These are phyloP conservation scores for Saiga tatarica DNA, from an alignment of 2,113 vertebrate species.

Conservation along the genomic window DNA sequence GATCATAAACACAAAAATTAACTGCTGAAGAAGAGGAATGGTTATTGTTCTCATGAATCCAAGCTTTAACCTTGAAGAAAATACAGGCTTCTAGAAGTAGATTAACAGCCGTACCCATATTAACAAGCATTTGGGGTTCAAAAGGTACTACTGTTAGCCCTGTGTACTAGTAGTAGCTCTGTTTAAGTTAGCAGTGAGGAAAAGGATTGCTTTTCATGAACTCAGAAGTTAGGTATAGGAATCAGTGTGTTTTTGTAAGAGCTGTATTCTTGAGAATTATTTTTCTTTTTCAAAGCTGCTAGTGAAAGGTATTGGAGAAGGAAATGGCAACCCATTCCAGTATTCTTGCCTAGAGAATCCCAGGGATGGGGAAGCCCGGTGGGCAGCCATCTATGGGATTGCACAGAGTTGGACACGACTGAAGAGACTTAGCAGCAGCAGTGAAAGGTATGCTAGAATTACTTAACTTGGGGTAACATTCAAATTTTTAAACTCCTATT, in stretches of 20 bases:
- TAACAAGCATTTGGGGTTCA: neutral
- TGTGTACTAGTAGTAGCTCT: neutral
- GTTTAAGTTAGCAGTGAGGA: neutral
- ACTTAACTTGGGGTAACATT: neutral
- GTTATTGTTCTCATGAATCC: neutral
- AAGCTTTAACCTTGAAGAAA: neutral
- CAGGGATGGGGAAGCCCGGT: too few relatives aligned
- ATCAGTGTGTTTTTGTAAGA: neutral
- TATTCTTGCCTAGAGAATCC: too few relatives aligned
- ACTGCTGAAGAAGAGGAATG: neutral
- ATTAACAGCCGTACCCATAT: neutral
- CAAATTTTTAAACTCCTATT: neutral
- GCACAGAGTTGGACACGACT: too few relatives aligned
- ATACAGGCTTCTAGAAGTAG: neutral
- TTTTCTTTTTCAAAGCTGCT: neutral
- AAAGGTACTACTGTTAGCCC: neutral
- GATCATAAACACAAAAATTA: constrained; percentile 6
- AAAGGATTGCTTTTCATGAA: neutral
- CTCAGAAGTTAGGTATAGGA: neutral
- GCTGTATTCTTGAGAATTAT: neutral
- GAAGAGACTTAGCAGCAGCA: too few relatives aligned
- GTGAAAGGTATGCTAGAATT: neutral
- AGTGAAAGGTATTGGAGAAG: neutral
- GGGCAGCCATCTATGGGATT: too few relatives aligned
- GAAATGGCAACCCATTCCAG: too few relatives aligned